Base-by-base conservation (phyloP, 2,888 invertebrate genomes). In the Orchesellides sinensis region DNA sequence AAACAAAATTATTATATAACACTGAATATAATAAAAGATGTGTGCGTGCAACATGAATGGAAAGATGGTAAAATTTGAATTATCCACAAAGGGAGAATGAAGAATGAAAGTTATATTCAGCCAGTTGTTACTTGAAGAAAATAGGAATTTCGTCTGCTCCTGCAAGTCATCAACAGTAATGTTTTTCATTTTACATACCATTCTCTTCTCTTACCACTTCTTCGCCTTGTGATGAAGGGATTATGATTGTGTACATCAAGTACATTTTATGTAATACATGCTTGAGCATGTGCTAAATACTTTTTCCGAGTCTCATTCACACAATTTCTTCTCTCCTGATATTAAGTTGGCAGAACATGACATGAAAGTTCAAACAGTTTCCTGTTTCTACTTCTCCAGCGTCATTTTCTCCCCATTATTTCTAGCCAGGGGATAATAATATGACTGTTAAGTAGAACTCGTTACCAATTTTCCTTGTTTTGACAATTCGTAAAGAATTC, bases 321-420 rank as follows among this genome's bases (percentile, higher is more conserved):
- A 5, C 19, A 65, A n/a, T 45, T 32, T 52, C 29, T 21, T 32
- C 10, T 32, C 56, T 35, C 56, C 25, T 35, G 40, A 47, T 72
- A 47, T 61, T 29, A 72, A 61, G 47, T 72, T 59, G 49, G 73
- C 47, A 27, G 63, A 32, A 52, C 63, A 52, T 63, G 49, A 73
- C 49, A 63, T 49, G 63, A 63, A 63, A 73, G 61, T 73, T 73
- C 63, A 73, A 63, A 63, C 40, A 47, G 72, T 40, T 61, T 61
- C 61, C 61, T 47, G 49, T 29, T 32, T 23, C 32, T 49, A 19
- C 61, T 49, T 63, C n/a, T 40, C 56, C 23, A 12, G 1, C 21
- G 35, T 63, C 63, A 29, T 63, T 17, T 45, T 63, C 19, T 0
- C 40, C 12, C 40, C 40, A 63, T 63, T 63, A 40, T 40, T 63